Conservation (phyloP, 2,797 vertebrate species). For the Pristis pectinata region DNA sequence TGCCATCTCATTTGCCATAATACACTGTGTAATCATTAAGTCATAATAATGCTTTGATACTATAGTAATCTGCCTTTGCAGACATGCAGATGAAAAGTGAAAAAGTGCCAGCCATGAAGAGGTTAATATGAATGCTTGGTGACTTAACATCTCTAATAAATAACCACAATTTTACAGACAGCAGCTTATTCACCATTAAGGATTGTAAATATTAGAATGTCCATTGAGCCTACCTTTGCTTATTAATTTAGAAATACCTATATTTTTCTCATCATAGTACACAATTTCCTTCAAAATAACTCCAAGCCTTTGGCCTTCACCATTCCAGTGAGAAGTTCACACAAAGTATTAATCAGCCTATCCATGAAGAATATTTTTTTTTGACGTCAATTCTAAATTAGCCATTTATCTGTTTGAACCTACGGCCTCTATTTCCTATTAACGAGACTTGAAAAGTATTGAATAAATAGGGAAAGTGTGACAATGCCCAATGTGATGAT, state of each 20-base stretch:
- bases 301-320: not conserved
- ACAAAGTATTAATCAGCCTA: not conserved
- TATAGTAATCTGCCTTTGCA: not conserved
- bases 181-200: not conserved
- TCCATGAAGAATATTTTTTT: not conserved
- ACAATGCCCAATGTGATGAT: not conserved
- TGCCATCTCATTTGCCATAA: not conserved
- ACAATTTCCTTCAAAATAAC: not conserved
- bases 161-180: not conserved
- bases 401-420: not conserved
- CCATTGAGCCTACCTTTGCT: not conserved
- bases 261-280: not conserved
- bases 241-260: not conserved
- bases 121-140: not conserved
- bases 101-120: not conserved
- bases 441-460: not conserved
- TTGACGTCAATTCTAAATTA: conserved; percentile 8
- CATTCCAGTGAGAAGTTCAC: not conserved
- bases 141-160: not conserved
- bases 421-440: not conserved
- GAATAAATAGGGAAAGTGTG: not conserved
- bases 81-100: not conserved
- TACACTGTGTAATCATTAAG: not conserved
- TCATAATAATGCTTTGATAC: not conserved
- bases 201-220: not conserved